Evolutionary conservation across 35 echinoderm and acorn worm genomes (phyloP).

Genomic region (Chiridota heheva): DNA sequence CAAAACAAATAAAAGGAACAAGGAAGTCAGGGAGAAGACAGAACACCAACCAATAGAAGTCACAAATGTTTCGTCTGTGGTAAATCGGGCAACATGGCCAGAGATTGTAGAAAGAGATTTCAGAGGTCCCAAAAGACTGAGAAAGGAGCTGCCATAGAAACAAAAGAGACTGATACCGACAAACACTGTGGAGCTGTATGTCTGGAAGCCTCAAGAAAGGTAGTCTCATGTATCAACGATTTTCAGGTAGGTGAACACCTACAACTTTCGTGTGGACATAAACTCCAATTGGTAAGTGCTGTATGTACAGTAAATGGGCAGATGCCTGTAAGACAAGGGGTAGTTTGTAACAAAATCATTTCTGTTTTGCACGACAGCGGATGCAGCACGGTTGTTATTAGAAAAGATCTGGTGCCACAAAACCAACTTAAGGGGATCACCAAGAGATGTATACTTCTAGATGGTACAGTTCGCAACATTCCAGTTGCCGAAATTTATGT

Average conservation of each 20-base stretch:
- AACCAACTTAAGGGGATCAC: not conserved
- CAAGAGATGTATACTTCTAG: not conserved
- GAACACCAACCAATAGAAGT: not conserved
- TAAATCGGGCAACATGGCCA: not conserved
- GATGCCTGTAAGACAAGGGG: not conserved
- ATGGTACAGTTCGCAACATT: slow-evolving; percentile 16
- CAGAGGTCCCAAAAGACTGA: too few species aligned
- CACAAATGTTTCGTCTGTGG: not conserved
- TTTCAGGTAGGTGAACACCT: not conserved
- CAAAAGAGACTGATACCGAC: too few species aligned
- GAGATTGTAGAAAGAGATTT: not conserved
- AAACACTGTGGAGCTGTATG: too few species aligned
- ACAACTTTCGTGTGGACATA: too few species aligned
- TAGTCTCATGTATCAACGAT: not conserved
- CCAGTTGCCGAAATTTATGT: not conserved
- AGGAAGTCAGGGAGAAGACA: not conserved
- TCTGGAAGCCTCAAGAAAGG: not conserved
- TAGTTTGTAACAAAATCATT: not conserved
- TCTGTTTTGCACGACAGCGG: slow-evolving; percentile 8
- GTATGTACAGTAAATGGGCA: not conserved
- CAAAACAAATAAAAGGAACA: not conserved
- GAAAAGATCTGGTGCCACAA: not conserved
- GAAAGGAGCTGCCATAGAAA: too few species aligned
- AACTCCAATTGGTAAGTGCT: too few species aligned
- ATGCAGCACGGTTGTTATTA: slow-evolving; percentile 17